Evolutionary conservation across 1,140 invertebrate genomes (phyloP).

Genomic region (Nephila pilipes): DNA sequence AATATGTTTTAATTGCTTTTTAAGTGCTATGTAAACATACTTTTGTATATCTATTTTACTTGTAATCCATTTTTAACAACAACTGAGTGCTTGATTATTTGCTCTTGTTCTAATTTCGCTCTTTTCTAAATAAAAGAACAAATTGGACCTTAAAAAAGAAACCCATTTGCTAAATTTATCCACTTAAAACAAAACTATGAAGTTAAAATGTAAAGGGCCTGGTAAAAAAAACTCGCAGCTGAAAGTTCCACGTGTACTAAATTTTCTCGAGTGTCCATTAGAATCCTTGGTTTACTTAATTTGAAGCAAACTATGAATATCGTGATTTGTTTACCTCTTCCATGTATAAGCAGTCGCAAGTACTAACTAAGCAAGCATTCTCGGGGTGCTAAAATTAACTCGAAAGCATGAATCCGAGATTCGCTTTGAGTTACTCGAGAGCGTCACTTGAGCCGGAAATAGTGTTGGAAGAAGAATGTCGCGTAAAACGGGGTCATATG

Average conservation of each 20-base stretch:
- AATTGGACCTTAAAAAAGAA: too few relatives aligned
- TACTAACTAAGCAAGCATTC: neutral
- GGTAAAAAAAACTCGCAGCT: too few relatives aligned
- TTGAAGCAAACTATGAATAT: neutral
- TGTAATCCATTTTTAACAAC: too few relatives aligned
- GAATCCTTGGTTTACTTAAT: neutral
- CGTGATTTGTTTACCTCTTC: neutral
- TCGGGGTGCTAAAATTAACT: conserved; percentile 1
- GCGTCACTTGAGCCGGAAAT: neutral
- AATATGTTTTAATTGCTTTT: too few relatives aligned
- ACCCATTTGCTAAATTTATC: too few relatives aligned
- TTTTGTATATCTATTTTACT: too few relatives aligned
- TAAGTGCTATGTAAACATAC: too few relatives aligned
- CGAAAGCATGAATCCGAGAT: neutral
- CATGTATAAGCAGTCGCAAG: neutral
- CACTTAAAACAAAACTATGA: too few relatives aligned
- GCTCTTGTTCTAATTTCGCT: too few relatives aligned
- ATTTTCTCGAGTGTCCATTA: neutral
- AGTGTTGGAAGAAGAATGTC: neutral
- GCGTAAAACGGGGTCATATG: neutral
- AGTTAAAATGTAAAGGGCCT: too few relatives aligned
- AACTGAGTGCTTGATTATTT: too few relatives aligned
- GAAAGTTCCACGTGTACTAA: neutral
- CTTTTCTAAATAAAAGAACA: too few relatives aligned
- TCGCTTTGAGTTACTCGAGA: neutral